Base-by-base conservation (phyloP, 2,888 invertebrate species). In the Labia minor region DNA sequence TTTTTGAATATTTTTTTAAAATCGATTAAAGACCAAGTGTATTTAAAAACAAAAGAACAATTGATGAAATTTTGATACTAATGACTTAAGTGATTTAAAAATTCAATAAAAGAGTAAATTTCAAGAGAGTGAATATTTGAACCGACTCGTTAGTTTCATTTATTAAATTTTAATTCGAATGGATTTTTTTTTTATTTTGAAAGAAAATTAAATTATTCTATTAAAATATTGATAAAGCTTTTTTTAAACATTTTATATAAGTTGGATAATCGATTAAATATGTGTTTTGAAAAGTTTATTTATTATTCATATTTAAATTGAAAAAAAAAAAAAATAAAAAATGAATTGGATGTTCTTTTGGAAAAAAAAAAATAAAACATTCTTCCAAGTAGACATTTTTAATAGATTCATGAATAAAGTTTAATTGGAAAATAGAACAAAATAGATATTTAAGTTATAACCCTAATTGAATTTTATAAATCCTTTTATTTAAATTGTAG, bases 41-140 rank as follows among this genome's bases (percentile, higher is more conserved):
- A 49, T 49, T 49, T 49, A 49, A 49, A 49, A 49, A 49, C 49
- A 49, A 49, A 49, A 49, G 49, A 49, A 26, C 16, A 49, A 49
- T 26, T 49, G 49, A n/a, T 49, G 16, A 49, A 49, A 49, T n/a
- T 49, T 49, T 49, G 14, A 49, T 49, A 49, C 49, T 49, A 49
- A 49, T 49, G 49, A 16, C 49, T 49, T n/a, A 49, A 49, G 49
- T 49, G 49, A 49, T 49, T 49, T 49, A 49, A 49, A 49, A 49
- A 49, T 49, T 49, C 49, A 49, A 49, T 49, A 49, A 49, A 49
- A 49, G 49, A 49, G 49, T 49, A 16, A 49, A 49, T 49, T 49
- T 49, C 49, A 49, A 49, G n/a, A 49, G 14, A 49, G 49, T 49
- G 3, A 49, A 49, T 49, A 49, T 49, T 49, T 49, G 49, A 49